A percentile compares a stretch with the other conserved stretches of the same genome.
phyloP scores from a whole-genome alignment of 92 coral and sea anemone species.

The Nematostella vectensis region DNA sequence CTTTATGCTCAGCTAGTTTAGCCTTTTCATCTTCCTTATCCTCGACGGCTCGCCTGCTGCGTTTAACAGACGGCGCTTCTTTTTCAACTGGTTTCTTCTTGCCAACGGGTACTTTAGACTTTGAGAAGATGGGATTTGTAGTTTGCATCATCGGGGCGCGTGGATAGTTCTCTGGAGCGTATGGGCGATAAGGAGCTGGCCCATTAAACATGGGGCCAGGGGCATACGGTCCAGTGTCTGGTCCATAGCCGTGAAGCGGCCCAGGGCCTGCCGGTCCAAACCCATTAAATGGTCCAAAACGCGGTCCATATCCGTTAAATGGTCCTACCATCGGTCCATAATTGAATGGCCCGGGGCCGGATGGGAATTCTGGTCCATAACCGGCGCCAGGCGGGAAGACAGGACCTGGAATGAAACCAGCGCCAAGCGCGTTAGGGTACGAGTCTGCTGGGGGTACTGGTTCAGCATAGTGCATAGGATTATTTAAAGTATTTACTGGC shows the following conservation, averaged over 20 bases:
- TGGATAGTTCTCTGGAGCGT: too few species aligned
- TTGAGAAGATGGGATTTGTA: background rate
- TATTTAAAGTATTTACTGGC: background rate
- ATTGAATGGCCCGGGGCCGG: background rate
- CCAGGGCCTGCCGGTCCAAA: constrained; percentile 3
- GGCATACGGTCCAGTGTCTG: background rate
- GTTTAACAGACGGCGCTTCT: constrained; percentile 3
- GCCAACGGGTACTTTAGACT: background rate
- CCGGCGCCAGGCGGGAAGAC: constrained; percentile 14
- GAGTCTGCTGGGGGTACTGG: too few species aligned
- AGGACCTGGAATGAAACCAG: too few species aligned
- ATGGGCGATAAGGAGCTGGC: constrained; percentile 6
- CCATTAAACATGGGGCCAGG: background rate
- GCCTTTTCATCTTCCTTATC: constrained; percentile 1
- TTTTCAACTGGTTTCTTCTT: constrained; percentile 4
- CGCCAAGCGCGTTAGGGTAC: too few species aligned
- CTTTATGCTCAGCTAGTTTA: background rate
- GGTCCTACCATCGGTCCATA: constrained; percentile 2
- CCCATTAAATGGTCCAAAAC: background rate
- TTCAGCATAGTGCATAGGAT: too few species aligned
- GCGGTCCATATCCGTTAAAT: constrained; percentile 1
- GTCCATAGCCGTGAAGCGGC: constrained; percentile 15
- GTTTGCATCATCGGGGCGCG: too few species aligned
- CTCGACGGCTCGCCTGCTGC: constrained; percentile 1
- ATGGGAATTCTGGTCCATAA: background rate